Conservation (phyloP, 2,797 vertebrate species). For the Ficedula albicollis region DNA sequence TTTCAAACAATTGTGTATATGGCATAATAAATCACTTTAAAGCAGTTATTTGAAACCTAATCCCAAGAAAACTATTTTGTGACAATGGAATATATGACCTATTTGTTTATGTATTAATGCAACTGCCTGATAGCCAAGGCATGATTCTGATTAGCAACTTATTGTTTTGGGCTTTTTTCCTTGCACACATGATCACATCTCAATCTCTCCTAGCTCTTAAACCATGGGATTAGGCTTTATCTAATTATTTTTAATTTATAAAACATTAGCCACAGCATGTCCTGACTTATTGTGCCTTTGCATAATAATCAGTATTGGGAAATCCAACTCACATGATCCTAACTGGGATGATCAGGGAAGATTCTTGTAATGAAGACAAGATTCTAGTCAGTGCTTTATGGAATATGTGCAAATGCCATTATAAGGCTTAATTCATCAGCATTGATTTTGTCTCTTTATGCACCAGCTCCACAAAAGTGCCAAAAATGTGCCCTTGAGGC, state of each 20-base stretch:
- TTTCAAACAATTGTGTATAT: not conserved
- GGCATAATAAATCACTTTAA: not conserved
- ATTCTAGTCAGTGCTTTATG: not conserved
- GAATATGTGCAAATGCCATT: not conserved
- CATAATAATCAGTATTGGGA: not conserved
- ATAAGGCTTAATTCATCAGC: not conserved
- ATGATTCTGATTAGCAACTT: not conserved
- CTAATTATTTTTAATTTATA: not conserved
- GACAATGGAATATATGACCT: not conserved
- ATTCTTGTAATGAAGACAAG: not conserved
- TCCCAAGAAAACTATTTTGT: not conserved
- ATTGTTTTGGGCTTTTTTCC: not conserved
- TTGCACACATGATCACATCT: not conserved
- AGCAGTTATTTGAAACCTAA: not conserved
- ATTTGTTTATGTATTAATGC: not conserved
- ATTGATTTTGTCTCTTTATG: not conserved
- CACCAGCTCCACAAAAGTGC: not conserved
- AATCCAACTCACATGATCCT: not conserved
- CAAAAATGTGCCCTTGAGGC: not conserved
- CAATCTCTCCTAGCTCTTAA: not conserved
- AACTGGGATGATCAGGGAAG: not conserved
- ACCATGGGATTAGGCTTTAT: not conserved
- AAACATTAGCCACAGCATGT: not conserved
- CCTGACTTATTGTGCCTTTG: not conserved
- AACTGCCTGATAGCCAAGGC: not conserved